Percentiles rank a stretch among this genome's conserved stretches.
These are phyloP conservation scores for Drosophila yooni DNA, from an alignment of 2,888 invertebrate genomes.

Conservation along the genomic window DNA sequence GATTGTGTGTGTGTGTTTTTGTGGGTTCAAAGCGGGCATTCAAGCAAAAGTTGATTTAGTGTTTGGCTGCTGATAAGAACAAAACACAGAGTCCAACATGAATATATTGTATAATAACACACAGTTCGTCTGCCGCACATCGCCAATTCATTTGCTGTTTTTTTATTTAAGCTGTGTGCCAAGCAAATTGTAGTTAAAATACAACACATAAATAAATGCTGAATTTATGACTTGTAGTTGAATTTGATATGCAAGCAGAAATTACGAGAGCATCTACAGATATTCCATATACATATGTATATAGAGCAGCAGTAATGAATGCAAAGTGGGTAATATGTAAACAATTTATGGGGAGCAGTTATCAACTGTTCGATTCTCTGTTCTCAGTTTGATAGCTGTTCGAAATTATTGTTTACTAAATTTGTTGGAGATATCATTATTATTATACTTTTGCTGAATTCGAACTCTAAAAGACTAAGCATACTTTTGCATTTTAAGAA, in stretches of 20 bases:
- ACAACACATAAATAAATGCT: conserved; percentile 1
- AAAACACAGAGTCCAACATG: conserved; percentile 10
- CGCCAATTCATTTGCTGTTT: not conserved
- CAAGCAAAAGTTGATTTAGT: conserved; percentile 75
- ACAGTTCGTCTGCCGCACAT: not conserved
- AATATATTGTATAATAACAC: conserved; percentile 44
- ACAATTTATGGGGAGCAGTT: not conserved
- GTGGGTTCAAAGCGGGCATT: conserved; percentile 38
- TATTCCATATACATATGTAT: not conserved
- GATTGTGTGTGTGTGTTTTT: not conserved
- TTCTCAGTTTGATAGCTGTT: not conserved
- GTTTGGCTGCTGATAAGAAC: conserved; percentile 63
- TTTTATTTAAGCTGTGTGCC: not conserved
- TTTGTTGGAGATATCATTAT: too few relatives aligned
- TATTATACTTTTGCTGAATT: too few relatives aligned
- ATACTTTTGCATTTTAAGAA: too few relatives aligned
- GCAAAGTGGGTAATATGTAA: not conserved
- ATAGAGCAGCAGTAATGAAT: not conserved
- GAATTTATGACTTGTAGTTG: not conserved
- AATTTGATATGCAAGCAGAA: not conserved
- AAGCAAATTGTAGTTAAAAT: conserved; percentile 8
- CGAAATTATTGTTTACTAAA: not conserved
- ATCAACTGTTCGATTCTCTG: not conserved
- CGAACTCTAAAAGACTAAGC: too few relatives aligned
- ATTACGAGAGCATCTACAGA: not conserved